Evolutionary conservation across 2,113 vertebrate species (phyloP), one percentile per base, ranked within the genome.

Genomic region (Gavialis gangeticus): DNA sequence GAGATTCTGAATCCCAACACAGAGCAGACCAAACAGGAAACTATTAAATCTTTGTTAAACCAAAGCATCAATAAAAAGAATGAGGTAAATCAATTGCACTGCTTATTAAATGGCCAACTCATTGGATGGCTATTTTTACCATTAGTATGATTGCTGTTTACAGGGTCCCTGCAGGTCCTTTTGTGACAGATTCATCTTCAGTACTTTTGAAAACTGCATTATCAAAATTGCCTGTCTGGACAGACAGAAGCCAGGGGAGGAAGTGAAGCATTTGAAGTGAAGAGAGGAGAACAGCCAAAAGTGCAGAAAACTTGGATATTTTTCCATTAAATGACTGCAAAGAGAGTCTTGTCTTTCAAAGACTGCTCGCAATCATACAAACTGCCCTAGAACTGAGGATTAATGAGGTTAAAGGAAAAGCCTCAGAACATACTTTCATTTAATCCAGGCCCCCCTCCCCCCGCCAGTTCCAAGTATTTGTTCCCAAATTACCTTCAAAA

Each of bases 381-480:
- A 57, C 73, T 59, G 34, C 84, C 57, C 11, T 1, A 0, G 46
- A 93, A 21, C 4, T 21, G 27, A 30, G 2, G 5, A 6, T 87
- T 71, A 77, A 81, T 34, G 59, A 46, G 37, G 18, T 60, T 59
- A 55, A 60, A 34, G 22, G 59, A 30, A 22, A 76, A 63, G 34
- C 59, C n/a, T 24, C 73, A 66, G 73, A 79, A 10, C 12, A 79
- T 67, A 2, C 2, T 28, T 75, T 54, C 13, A 58, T 60, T 27
- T 9, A 10, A 62, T 82, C 25, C 3, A 62, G n/a, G n/a, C n/a
- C 24, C 80, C 14, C 46, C 34, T 34, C 34, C 28, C 21, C 71
- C 28, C 27, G 27, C 0, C 0, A 1, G 6, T 15, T 30, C 62
- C 60, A 76, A 30, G 34, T 8, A 22, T 4, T 2, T 0, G 10